Percentiles rank a stretch among this genome's conserved stretches.
Conservation (phyloP, 2,797 vertebrate genomes). For the Mastacembelus armatus region DNA sequence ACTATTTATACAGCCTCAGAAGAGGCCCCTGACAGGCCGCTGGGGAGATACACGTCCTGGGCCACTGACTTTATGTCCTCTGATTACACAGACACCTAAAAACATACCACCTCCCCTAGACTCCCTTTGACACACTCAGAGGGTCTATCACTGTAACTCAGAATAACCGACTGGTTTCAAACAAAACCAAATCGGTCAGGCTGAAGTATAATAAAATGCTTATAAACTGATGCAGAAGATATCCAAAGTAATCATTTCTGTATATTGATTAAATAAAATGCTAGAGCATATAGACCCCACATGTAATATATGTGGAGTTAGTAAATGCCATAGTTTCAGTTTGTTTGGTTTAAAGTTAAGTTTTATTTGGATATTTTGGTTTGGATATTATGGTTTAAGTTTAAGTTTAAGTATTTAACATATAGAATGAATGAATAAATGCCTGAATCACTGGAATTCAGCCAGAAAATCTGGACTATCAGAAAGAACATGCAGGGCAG, state of each 20-base stretch:
- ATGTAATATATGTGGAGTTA: too few relatives aligned
- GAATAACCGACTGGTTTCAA: background rate
- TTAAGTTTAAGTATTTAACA: too few relatives aligned
- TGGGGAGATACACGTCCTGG: constrained; percentile 43
- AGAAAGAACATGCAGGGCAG: background rate
- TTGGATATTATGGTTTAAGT: background rate
- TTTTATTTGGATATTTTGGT: background rate
- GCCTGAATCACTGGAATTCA: background rate
- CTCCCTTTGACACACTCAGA: background rate
- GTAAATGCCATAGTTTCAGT: background rate
- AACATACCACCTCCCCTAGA: constrained; percentile 12
- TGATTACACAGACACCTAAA: constrained; percentile 48
- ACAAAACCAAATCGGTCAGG: background rate
- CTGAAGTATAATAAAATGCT: background rate
- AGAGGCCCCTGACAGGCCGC: constrained; percentile 67
- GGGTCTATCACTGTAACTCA: background rate
- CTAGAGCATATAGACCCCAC: too few relatives aligned
- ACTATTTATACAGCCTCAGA: constrained; percentile 84
- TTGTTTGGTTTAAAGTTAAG: background rate
- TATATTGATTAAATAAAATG: too few relatives aligned
- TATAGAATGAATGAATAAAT: too few relatives aligned
- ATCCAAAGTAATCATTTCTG: background rate
- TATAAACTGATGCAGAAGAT: background rate
- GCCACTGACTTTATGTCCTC: constrained; percentile 28
- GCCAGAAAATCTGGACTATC: background rate